Percentiles rank a stretch among this genome's conserved stretches.
Evolutionary conservation across 1,140 invertebrate species (phyloP).

Genomic region (Bathynomus jamesi): DNA sequence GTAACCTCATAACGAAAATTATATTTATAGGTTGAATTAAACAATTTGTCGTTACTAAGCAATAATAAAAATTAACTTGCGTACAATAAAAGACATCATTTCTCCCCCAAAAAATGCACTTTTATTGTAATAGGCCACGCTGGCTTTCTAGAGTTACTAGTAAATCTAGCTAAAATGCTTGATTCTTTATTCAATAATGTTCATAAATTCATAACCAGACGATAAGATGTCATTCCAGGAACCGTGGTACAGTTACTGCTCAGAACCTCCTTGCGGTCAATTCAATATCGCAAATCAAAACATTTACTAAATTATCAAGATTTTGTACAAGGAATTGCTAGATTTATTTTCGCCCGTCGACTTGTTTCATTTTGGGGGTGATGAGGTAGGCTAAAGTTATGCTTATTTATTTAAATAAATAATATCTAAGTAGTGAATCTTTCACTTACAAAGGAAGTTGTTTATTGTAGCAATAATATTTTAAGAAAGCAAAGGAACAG

Average conservation of each 20-base stretch:
- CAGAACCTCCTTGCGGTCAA: slow-evolving; percentile 79
- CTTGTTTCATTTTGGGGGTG: slow-evolving; percentile 81
- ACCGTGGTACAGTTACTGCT: slow-evolving; percentile 67
- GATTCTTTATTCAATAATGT: background rate
- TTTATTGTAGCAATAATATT: background rate
- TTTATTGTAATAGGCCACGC: too few relatives aligned
- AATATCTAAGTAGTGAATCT: too few relatives aligned
- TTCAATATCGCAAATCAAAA: slow-evolving; percentile 65
- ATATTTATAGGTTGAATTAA: too few relatives aligned
- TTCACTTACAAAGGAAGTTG: background rate
- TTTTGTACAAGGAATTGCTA: slow-evolving; percentile 33
- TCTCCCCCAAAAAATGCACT: too few relatives aligned
- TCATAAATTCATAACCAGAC: background rate
- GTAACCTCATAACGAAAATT: too few relatives aligned
- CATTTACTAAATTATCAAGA: slow-evolving; percentile 59
- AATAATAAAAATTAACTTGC: too few relatives aligned
- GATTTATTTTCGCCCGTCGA: slow-evolving; percentile 32
- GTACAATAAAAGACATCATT: too few relatives aligned
- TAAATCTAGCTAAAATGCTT: too few relatives aligned
- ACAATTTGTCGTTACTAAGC: too few relatives aligned
- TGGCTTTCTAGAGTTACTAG: too few relatives aligned
- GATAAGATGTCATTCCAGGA: slow-evolving; percentile 46
- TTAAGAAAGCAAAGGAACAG: background rate
- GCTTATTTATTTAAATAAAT: too few relatives aligned
- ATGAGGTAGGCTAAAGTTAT: slow-evolving; percentile 60